phyloP scores from a whole-genome alignment of 2,113 vertebrate species.

The Sminthopsis crassicaudata region DNA sequence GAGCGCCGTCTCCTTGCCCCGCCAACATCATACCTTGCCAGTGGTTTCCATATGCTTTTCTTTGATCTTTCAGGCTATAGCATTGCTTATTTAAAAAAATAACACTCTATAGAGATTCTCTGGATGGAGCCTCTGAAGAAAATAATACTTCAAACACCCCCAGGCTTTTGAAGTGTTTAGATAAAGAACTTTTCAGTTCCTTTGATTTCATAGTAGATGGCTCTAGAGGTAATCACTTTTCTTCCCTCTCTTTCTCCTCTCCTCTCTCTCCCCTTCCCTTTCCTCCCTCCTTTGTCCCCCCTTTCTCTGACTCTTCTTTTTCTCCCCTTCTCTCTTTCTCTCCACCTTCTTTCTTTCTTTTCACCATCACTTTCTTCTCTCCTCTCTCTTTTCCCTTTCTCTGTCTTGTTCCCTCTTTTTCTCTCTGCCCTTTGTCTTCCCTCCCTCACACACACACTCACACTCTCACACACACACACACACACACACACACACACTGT shows the following conservation, averaged over 20 bases:
- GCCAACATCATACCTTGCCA: not conserved
- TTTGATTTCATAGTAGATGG: conserved; percentile 29
- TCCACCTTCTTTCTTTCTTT: not conserved
- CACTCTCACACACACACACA: not conserved
- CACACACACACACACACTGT: not conserved
- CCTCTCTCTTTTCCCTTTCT: not conserved
- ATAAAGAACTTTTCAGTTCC: conserved; percentile 62
- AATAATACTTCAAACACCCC: conserved; percentile 33
- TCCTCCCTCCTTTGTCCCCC: not conserved
- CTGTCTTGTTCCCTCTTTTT: not conserved
- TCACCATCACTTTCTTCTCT: not conserved
- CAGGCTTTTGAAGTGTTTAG: conserved; percentile 48
- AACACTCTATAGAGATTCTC: conserved; percentile 63
- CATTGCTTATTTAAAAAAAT: conserved; percentile 32
- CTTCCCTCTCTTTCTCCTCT: conserved; percentile 33
- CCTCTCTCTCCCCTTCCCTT: conserved; percentile 34
- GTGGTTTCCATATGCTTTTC: conserved; percentile 34
- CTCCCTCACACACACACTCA: not conserved
- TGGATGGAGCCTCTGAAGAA: conserved; percentile 76
- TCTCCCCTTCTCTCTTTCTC: not conserved
- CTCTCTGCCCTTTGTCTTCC: not conserved
- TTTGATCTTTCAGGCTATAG: conserved; percentile 71
- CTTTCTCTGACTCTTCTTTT: not conserved
- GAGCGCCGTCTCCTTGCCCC: conserved; percentile 14
- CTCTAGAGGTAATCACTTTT: conserved; percentile 28